Percentiles rank a stretch among this genome's conserved stretches.
phyloP scores from a whole-genome alignment of 2,113 vertebrate genomes.

The Cygnus buccinator region DNA sequence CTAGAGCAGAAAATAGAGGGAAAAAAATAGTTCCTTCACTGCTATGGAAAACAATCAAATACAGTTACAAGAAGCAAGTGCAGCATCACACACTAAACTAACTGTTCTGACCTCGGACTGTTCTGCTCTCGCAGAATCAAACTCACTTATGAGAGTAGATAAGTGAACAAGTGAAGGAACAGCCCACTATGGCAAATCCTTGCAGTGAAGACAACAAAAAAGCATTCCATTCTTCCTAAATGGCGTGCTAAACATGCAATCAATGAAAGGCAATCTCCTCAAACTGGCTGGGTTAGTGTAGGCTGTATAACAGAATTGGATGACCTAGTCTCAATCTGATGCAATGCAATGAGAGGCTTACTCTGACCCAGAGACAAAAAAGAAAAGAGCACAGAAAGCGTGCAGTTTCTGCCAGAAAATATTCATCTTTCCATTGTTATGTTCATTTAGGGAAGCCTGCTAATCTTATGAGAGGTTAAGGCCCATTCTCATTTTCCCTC shows the following conservation, averaged over 20 bases:
- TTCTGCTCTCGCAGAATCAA: neutral
- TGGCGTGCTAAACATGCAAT: neutral
- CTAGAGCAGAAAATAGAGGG: neutral
- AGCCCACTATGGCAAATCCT: neutral
- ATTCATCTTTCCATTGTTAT: neutral
- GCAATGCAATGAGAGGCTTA: neutral
- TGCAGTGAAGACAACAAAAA: neutral
- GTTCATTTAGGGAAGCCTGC: neutral
- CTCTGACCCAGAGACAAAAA: neutral
- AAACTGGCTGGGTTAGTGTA: neutral
- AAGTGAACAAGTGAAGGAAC: neutral
- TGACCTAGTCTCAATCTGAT: neutral
- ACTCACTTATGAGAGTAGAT: neutral
- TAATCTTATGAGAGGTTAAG: neutral
- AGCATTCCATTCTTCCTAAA: neutral
- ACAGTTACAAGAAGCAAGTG: neutral
- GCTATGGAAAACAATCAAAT: constrained; percentile 4
- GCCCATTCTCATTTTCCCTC: neutral
- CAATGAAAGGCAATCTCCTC: neutral
- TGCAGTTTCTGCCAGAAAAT: neutral
- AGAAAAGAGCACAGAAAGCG: neutral
- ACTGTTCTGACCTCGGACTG: neutral
- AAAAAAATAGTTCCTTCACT: constrained; percentile 10
- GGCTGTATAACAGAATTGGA: neutral
- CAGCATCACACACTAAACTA: neutral